Evolutionary conservation across 2,797 vertebrate species (phyloP).

Genomic region (Microcaecilia unicolor): DNA sequence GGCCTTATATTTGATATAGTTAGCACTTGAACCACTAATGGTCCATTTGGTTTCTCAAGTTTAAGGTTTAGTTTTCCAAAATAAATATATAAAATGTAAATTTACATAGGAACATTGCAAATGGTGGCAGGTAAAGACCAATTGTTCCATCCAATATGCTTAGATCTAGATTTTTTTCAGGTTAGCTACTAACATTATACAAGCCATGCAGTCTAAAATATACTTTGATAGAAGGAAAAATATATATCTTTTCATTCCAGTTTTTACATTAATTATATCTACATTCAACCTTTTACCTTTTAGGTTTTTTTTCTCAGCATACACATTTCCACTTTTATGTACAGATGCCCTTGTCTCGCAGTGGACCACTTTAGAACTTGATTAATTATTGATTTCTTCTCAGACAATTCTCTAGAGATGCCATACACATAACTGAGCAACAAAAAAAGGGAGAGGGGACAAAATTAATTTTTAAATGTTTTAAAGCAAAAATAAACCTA

Average conservation of each 20-base stretch:
- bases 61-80: no score
- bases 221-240: not conserved
- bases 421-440: constrained; percentile 10
- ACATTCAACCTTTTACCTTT: constrained; percentile 5
- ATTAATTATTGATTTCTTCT: constrained; percentile 30
- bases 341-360: constrained; percentile 15
- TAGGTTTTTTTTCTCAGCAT: constrained; percentile 4
- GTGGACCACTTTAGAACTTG: constrained; percentile 16
- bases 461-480: not conserved
- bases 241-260: not conserved
- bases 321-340: constrained; percentile 14
- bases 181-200: no score
- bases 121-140: no score
- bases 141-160: no score
- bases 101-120: no score
- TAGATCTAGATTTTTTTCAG: no score
- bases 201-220: not conserved
- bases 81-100: no score
- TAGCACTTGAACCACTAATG: no score
- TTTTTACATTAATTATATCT: constrained; percentile 13
- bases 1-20: no score
- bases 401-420: constrained; percentile 23
- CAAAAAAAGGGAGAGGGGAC: constrained; percentile 16
- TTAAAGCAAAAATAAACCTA: no score
- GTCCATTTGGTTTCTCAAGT: no score